Evolutionary conservation across 1,140 invertebrate genomes (phyloP).

Genomic region (Oreohelix idahoensis): DNA sequence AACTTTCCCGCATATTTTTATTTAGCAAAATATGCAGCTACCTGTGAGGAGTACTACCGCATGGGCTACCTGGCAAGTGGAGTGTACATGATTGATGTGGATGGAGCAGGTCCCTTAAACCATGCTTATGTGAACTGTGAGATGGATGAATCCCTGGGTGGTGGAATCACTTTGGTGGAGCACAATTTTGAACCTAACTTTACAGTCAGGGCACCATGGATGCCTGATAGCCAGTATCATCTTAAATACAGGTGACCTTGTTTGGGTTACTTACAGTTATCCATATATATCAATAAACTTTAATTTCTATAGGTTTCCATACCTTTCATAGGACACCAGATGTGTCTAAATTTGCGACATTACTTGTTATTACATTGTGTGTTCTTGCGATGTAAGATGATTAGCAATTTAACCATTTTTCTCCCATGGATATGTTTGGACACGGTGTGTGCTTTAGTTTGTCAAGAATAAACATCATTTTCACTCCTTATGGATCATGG

Average conservation of each 20-base stretch:
- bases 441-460: too few species aligned
- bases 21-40: constrained; percentile 86
- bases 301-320: too few species aligned
- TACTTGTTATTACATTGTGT: too few species aligned
- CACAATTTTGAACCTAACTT: constrained; percentile 83
- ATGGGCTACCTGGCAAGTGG: constrained; percentile 88
- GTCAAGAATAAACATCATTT: too few species aligned
- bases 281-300: too few species aligned
- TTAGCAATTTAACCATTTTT: too few species aligned
- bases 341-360: too few species aligned
- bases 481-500: too few species aligned
- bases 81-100: constrained; percentile 91
- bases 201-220: constrained; percentile 49
- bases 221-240: constrained; percentile 55
- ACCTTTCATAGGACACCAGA: too few species aligned
- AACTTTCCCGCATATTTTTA: not conserved
- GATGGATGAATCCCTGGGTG: constrained; percentile 83
- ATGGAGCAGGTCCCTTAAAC: constrained; percentile 91
- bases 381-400: too few species aligned
- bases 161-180: constrained; percentile 91
- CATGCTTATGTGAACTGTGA: constrained; percentile 92
- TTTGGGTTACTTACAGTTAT: not conserved
- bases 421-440: too few species aligned
- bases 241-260: constrained; percentile 66
- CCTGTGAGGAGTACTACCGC: constrained; percentile 91